Evolutionary conservation across 2,797 vertebrate species (phyloP).

Genomic region (Myotis planiceps): DNA sequence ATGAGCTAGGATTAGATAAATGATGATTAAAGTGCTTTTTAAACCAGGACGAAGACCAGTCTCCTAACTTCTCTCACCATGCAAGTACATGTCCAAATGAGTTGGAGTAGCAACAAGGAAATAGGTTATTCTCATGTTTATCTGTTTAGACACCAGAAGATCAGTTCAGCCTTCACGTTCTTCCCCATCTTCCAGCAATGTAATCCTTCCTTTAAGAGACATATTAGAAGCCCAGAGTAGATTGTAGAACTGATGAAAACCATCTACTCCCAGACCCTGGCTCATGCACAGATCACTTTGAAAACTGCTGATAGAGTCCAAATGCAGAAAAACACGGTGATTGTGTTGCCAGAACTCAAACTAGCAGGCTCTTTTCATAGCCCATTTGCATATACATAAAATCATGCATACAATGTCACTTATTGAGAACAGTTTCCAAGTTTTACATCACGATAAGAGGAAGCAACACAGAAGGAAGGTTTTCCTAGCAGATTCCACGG

Average conservation of each 20-base stretch:
- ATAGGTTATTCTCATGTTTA: not conserved
- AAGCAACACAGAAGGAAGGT: not conserved
- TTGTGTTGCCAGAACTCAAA: not conserved
- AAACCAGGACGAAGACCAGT: not conserved
- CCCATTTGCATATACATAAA: fast-evolving
- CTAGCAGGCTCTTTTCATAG: not conserved
- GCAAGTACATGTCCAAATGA: not conserved
- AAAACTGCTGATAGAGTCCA: not conserved
- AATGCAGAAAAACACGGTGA: not conserved
- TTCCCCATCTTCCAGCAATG: not conserved
- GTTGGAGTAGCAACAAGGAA: not conserved
- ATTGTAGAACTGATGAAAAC: not conserved
- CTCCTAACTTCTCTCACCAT: not conserved
- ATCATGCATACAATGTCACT: fast-evolving
- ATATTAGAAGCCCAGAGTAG: not conserved
- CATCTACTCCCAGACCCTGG: not conserved
- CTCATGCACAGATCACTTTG: not conserved
- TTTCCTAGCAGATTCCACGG: not conserved
- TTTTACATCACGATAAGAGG: not conserved
- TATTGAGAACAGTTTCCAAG: not conserved
- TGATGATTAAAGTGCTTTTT: slow-evolving; percentile 67
- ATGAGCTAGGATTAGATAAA: slow-evolving; percentile 66
- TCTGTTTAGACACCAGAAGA: not conserved
- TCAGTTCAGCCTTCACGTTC: not conserved
- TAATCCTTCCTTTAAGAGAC: not conserved